A percentile compares a stretch with the other conserved stretches of the same genome.
phyloP scores from a whole-genome alignment of 2,888 invertebrate species.

The Saturnia pavonia region DNA sequence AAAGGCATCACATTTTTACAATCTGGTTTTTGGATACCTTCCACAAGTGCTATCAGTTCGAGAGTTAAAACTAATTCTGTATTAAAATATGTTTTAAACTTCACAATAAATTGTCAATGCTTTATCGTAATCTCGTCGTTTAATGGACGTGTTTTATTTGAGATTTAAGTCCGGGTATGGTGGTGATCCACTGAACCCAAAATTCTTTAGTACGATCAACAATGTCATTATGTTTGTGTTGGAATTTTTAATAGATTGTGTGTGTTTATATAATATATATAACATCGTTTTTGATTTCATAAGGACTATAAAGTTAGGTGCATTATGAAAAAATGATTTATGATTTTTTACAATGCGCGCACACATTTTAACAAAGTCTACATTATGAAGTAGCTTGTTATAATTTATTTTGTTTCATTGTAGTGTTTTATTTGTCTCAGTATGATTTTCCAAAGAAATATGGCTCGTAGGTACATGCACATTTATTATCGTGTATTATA shows the following conservation, averaged over 20 bases:
- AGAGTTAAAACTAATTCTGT: constrained; percentile 37
- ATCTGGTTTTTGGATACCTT: constrained; percentile 9
- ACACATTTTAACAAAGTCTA: no score
- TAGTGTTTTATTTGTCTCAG: no score
- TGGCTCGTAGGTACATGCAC: no score
- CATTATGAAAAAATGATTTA: no score
- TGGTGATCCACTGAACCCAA: constrained; percentile 30
- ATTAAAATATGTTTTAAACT: constrained; percentile 43
- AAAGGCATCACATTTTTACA: not conserved
- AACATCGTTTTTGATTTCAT: not conserved
- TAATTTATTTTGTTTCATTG: no score
- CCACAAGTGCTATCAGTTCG: constrained; percentile 25
- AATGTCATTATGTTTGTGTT: constrained; percentile 38
- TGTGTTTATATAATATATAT: not conserved
- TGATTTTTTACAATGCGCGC: no score
- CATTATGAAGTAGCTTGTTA: no score
- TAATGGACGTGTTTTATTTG: constrained; percentile 50
- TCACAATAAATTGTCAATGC: constrained; percentile 47
- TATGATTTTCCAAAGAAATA: no score
- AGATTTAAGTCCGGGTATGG: constrained; percentile 36
- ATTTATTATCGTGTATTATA: no score
- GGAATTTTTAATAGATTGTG: constrained; percentile 43
- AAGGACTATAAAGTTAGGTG: not conserved
- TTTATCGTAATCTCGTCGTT: constrained; percentile 47
- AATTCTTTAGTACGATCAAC: constrained; percentile 41